Evolutionary conservation across 2,888 invertebrate genomes (phyloP), one percentile per base, ranked within the genome.

Genomic region (Melanchra persicariae): DNA sequence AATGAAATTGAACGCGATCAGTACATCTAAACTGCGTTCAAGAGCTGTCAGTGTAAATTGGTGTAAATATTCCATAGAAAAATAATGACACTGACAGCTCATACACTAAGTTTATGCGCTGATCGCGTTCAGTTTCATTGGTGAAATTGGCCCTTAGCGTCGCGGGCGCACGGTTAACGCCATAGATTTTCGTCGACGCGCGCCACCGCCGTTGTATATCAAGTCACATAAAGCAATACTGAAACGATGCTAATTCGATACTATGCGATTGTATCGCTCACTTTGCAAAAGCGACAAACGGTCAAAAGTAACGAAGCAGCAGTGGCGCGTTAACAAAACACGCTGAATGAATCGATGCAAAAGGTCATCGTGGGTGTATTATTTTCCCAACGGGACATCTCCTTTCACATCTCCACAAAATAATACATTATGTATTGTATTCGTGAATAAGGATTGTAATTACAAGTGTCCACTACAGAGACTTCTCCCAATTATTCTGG

Each of bases 401-500:
- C 8, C 8, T 0, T 43, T 45, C 2, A 45, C 7, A 85, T 59
- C 6, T 59, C 60, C 82, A 79, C 68, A 73, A 84, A 84, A 84
- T 85, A 84, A 84, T 81, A 77, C 83, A 83, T 81, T 72, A 68
- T 79, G 12, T 55, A 49, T 43, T 57, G 15, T 24, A 0, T 73
- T 26, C 17, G 52, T 51, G 43, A 49, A 60, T 70, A 47, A 43
- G 15, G 24, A 24, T 30, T 45, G 45, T 60, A 70, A 63, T 55
- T 60, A 64, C n/a, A 34, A 70, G 19, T 51, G 43, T 26, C 43
- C 10, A 58, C 17, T 45, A 34, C 34, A 70, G 12, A 26, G 4
- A 65, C 12, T 17, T 43, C 24, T 43, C 30, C 6, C 8, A 24
- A 52, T 51, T 64, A 22, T 51, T 19, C 7, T 51, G 6, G 26